Evolutionary conservation across 2,888 invertebrate species (phyloP), one percentile per base, ranked within the genome.

Genomic region (Meandrusa payeni): DNA sequence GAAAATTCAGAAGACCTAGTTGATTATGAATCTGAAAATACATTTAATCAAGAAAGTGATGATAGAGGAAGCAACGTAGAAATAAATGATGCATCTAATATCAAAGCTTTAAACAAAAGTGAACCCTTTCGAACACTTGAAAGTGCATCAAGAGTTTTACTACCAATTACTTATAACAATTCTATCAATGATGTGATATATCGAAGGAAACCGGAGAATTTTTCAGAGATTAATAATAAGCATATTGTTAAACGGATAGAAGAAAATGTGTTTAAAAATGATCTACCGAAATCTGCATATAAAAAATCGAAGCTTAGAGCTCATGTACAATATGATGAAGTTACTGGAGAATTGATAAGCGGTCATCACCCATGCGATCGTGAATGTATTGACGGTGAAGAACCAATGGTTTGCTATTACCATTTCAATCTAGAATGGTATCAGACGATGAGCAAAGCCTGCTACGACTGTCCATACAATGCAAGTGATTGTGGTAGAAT

Each of bases 391-490:
- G 87, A 88, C 48, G 90, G 88, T 0, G 85, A 90, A 29, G 82
- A 89, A 3, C 89, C 92, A 1, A 92, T 92, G 91, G 88, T 89
- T 12, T 95, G 95, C 60, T 88, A 90, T 41, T 95, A 94, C 63
- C 86, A 89, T 56, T 95, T 95, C 59, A 88, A 86, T n/a, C 62
- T 95, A 2, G 97, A 97, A 69, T 93, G 93, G 90, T 97, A 95
- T 73, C 91, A 93, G 54, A 93, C 95, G 0, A 91, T 96, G 89
- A 95, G 95, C 66, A 96, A 96, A 70, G 97, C 97, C 0, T 97
- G 97, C 61, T 95, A 90, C 63, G 82, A 93, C 57, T 97, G 97
- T 65, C 96, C 97, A 0, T 89, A 81, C 45, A 93, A 93, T 65
- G 54, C 78, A 1, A 90, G 91, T 0, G 95, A 97, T 65, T 97